Conservation (phyloP, 2,797 vertebrate genomes). For the Mormyrops boulengeri region DNA sequence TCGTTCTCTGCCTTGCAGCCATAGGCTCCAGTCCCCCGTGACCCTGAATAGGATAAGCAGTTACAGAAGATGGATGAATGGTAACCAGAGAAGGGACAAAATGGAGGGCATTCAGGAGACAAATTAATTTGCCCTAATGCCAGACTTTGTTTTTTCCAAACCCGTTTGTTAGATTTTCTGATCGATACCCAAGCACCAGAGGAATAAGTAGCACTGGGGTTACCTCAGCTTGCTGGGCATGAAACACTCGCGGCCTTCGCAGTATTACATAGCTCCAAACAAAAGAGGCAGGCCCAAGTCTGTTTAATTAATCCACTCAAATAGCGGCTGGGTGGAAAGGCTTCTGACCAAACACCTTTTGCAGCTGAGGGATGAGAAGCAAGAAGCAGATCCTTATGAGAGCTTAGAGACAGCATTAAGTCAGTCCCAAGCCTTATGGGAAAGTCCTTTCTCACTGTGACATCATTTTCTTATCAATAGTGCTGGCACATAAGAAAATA, state of each 20-base stretch:
- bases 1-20: neutral
- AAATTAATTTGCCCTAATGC: neutral
- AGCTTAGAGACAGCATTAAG: neutral
- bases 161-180: neutral
- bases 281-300: neutral
- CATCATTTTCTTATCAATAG: constrained; percentile 2
- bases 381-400: neutral
- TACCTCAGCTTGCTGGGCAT: neutral
- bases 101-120: neutral
- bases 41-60: neutral
- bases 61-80: neutral
- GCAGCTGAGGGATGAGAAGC: neutral
- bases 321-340: neutral
- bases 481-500: neutral
- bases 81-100: neutral
- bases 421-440: neutral
- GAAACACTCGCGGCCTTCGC: neutral
- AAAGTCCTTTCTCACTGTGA: neutral
- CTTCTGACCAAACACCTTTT: neutral
- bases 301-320: neutral
- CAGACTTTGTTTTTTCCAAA: neutral
- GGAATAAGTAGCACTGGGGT: neutral
- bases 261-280: neutral
- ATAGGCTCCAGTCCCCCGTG: neutral
- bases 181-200: neutral